phyloP scores from a whole-genome alignment of 2,888 invertebrate species.

The Stegana nigrithorax region DNA sequence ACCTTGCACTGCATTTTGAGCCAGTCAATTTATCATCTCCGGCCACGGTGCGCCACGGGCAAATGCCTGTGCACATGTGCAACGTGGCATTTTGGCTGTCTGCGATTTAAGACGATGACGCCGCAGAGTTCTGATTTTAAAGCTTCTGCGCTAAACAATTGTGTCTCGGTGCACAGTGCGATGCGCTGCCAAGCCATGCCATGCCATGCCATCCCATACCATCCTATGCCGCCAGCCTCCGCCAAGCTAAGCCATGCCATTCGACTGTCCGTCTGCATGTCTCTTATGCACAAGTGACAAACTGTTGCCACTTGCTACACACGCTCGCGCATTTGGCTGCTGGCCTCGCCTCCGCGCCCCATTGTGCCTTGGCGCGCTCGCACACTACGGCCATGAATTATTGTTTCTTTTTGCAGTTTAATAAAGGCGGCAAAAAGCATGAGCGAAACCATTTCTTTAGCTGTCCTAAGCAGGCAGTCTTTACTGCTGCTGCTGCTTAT shows the following conservation, averaged over 20 bases:
- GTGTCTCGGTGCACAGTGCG: too few species aligned
- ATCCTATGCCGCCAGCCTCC: background rate
- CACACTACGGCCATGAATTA: slow-evolving; percentile 45
- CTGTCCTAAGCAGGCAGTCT: slow-evolving; percentile 9
- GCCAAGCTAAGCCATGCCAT: too few species aligned
- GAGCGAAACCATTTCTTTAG: slow-evolving; percentile 21
- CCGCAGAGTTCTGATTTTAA: slow-evolving; percentile 15
- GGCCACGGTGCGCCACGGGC: background rate
- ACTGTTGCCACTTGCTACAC: slow-evolving; percentile 57
- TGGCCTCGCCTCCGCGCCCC: background rate
- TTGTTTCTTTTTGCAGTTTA: slow-evolving; percentile 44
- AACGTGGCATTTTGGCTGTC: slow-evolving; percentile 17
- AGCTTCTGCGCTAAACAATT: too few species aligned
- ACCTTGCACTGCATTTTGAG: background rate
- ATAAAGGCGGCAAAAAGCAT: slow-evolving; percentile 33
- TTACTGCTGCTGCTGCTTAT: background rate
- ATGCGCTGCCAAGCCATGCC: too few species aligned
- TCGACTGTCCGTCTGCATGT: background rate
- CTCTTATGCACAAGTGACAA: slow-evolving; percentile 39
- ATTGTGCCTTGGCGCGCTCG: background rate
- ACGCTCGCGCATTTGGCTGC: slow-evolving; percentile 36
- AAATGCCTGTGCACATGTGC: background rate
- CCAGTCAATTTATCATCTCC: too few species aligned
- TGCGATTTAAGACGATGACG: slow-evolving; percentile 11
- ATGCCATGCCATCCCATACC: too few species aligned